phyloP scores from a whole-genome alignment of 1,140 invertebrate species.

The Plectrocnemia conspersa region DNA sequence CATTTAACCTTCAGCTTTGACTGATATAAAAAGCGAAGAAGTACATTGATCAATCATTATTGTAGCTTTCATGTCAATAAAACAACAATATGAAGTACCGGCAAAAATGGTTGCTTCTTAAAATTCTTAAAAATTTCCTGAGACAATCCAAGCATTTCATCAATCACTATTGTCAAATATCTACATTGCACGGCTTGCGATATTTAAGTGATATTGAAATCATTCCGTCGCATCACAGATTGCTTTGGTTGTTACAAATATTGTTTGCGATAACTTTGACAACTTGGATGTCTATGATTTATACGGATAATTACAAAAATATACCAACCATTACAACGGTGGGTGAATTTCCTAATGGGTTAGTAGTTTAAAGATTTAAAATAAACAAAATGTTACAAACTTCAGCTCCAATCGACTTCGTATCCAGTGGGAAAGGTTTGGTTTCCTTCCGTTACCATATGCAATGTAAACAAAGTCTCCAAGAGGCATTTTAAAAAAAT shows the following conservation, averaged over 20 bases:
- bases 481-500: conserved; percentile 25
- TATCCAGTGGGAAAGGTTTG: conserved; percentile 19
- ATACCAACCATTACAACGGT: conserved; percentile 9
- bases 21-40: no score
- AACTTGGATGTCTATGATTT: conserved; percentile 5
- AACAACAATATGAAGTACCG: no score
- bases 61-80: no score
- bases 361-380: no score
- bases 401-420: conserved; percentile 14
- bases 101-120: no score
- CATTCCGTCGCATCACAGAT: background rate
- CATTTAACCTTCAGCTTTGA: no score
- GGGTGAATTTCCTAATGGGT: no score
- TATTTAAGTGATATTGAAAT: conserved; percentile 10
- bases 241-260: conserved; percentile 10
- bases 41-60: no score
- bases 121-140: no score
- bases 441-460: conserved; percentile 30
- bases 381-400: no score
- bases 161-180: background rate
- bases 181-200: conserved; percentile 10
- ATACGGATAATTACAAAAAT: background rate
- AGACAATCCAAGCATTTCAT: no score
- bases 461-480: conserved; percentile 32
- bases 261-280: background rate